Percentiles rank a stretch among this genome's conserved stretches.
These are phyloP conservation scores for Microtus pennsylvanicus DNA, from an alignment of 2,113 vertebrate genomes.

Conservation along the genomic window DNA sequence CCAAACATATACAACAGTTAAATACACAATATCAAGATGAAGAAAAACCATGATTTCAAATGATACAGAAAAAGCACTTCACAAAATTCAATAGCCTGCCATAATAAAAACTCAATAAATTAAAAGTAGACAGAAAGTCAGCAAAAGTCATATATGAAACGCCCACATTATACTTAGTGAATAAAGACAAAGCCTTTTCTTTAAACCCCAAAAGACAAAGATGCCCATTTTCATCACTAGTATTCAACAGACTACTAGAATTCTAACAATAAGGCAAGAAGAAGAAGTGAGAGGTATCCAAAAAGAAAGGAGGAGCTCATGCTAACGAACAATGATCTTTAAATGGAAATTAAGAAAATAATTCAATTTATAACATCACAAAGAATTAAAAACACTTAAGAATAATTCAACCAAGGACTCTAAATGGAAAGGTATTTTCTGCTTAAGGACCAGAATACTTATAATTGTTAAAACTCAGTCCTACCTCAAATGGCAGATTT, in stretches of 20 bases:
- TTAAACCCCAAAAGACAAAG: not conserved
- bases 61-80: not conserved
- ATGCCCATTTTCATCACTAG: not conserved
- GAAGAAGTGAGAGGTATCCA: not conserved
- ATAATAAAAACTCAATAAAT: not conserved
- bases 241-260: not conserved
- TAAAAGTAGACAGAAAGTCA: not conserved
- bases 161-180: not conserved
- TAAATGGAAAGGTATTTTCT: not conserved
- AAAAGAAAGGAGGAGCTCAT: not conserved
- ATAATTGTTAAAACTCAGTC: not conserved
- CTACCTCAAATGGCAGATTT: not conserved
- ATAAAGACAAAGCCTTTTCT: not conserved
- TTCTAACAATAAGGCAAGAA: not conserved
- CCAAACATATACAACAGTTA: not conserved
- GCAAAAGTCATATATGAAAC: not conserved
- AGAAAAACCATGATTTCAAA: not conserved
- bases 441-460: not conserved
- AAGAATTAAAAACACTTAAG: not conserved
- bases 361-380: not conserved
- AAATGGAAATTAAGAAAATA: slow-evolving; percentile 45
- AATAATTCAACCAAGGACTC: not conserved
- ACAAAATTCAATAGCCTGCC: not conserved
- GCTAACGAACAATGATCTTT: not conserved
- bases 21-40: not conserved